Conservation (phyloP, 2,888 invertebrate species). For the Cephus pulcher region DNA sequence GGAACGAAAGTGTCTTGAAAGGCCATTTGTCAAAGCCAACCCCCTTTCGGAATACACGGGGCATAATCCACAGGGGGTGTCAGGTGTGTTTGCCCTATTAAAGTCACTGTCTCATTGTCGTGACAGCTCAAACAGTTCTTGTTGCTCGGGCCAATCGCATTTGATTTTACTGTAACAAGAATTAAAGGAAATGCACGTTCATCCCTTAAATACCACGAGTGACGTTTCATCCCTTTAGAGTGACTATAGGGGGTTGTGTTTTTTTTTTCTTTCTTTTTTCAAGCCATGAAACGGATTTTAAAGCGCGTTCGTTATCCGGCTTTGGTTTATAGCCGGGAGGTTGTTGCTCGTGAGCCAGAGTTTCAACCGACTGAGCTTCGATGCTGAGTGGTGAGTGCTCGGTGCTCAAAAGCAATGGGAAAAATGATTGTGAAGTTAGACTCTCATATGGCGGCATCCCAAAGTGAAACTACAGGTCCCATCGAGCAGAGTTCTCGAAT, state of each 20-base stretch:
- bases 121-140: background rate
- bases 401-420: background rate
- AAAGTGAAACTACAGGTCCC: too few species aligned
- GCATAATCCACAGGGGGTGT: background rate
- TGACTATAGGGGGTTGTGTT: background rate
- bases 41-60: background rate
- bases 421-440: too few species aligned
- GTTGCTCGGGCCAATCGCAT: background rate
- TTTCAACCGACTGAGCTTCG: background rate
- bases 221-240: background rate
- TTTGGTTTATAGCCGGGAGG: background rate
- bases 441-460: too few species aligned
- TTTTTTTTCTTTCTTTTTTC: background rate
- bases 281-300: background rate
- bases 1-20: constrained; percentile 28
- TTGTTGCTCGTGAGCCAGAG: background rate
- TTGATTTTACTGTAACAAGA: background rate
- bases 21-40: background rate
- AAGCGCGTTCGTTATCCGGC: background rate
- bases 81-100: constrained; percentile 6
- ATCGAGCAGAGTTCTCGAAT: too few species aligned
- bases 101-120: background rate
- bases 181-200: background rate
- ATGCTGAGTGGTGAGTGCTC: background rate
- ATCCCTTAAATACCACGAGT: background rate